Percentiles rank a stretch among this genome's conserved stretches.
Conservation (phyloP, 2,888 invertebrate genomes). For the Schizotus pectinicornis region DNA sequence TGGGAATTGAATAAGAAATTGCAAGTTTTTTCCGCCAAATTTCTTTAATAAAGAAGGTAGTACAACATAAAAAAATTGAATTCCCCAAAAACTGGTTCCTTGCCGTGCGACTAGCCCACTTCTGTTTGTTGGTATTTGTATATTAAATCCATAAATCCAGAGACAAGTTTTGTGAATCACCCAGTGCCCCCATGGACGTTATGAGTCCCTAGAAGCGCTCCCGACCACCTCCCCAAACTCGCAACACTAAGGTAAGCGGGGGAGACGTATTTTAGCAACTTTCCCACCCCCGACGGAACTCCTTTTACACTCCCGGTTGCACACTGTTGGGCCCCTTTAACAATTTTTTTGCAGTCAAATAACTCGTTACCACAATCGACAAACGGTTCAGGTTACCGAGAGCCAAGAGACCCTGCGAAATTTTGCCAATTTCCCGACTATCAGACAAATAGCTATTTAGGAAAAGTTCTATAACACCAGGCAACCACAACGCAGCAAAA, state of each 20-base stretch:
- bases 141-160: constrained; percentile 21
- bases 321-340: constrained; percentile 39
- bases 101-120: neutral
- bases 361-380: constrained; percentile 37
- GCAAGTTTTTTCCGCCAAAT: neutral
- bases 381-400: constrained; percentile 45
- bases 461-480: constrained; percentile 49
- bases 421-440: constrained; percentile 37
- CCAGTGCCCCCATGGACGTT: constrained; percentile 6
- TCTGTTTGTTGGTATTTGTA: constrained; percentile 19
- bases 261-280: too few relatives aligned
- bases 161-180: constrained; percentile 11
- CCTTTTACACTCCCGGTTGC: constrained; percentile 30
- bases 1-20: neutral
- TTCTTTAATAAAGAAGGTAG: neutral
- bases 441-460: constrained; percentile 46
- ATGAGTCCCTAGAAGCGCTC: constrained; percentile 10
- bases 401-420: constrained; percentile 44
- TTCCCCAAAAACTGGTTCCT: constrained; percentile 19
- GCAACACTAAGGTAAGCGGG: constrained; percentile 7
- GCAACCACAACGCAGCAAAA: constrained; percentile 51
- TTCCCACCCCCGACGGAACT: too few relatives aligned
- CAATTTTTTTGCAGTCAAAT: constrained; percentile 35
- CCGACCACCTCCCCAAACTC: neutral
- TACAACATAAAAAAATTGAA: constrained; percentile 11